Evolutionary conservation across 2,797 vertebrate genomes (phyloP).

Genomic region (Limnodromus scolopaceus): DNA sequence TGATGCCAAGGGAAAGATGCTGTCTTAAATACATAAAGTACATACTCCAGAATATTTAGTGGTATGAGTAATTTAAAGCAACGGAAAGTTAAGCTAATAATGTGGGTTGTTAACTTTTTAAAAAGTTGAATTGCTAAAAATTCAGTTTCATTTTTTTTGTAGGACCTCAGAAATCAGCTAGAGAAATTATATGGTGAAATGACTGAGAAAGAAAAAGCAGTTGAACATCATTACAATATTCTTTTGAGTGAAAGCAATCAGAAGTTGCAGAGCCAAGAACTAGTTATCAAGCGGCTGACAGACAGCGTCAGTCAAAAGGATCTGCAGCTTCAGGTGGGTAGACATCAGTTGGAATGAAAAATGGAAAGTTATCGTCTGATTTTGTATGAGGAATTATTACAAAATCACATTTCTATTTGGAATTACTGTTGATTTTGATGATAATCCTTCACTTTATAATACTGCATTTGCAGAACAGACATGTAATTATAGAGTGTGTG

Average conservation of each 20-base stretch:
- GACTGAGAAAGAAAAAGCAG: conserved; percentile 83
- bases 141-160: neutral
- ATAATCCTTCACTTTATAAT: neutral
- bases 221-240: conserved; percentile 83
- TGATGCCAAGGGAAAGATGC: neutral
- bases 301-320: conserved; percentile 84
- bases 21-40: neutral
- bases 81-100: neutral
- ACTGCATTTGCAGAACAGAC: conserved; percentile 24
- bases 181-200: conserved; percentile 89
- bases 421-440: conserved; percentile 23
- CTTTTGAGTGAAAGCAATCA: conserved; percentile 85
- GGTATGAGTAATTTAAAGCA: neutral
- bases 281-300: conserved; percentile 82
- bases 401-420: neutral
- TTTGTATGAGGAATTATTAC: neutral
- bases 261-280: conserved; percentile 84
- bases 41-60: neutral
- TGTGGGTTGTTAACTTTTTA: neutral
- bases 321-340: conserved; percentile 81
- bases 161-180: conserved; percentile 93
- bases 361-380: neutral
- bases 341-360: conserved; percentile 68
- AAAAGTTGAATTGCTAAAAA: conserved; percentile 16
- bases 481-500: neutral